A percentile compares a stretch with the other conserved stretches of the same genome.
These are phyloP conservation scores for Panthera uncia DNA, from an alignment of 2,113 vertebrate species.

Conservation along the genomic window DNA sequence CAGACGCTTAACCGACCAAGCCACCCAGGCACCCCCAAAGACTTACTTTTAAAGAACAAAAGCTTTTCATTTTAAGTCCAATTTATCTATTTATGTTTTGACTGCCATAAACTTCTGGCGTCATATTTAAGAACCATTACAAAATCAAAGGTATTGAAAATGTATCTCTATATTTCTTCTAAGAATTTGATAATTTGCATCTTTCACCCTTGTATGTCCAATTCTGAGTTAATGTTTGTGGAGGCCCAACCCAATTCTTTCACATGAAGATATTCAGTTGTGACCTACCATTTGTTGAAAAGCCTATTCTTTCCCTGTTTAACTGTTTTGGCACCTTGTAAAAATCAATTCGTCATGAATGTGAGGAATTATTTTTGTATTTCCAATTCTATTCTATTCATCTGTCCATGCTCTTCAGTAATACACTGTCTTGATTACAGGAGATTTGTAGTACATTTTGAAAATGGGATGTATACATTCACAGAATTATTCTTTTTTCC, in stretches of 20 bases:
- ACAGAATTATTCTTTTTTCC: not conserved
- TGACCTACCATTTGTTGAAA: not conserved
- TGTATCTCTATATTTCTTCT: not conserved
- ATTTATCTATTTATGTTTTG: not conserved
- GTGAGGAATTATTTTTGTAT: not conserved
- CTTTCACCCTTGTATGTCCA: not conserved
- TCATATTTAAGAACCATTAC: not conserved
- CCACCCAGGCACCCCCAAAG: too few species aligned
- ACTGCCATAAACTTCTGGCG: not conserved
- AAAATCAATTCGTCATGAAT: not conserved
- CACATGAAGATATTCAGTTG: not conserved
- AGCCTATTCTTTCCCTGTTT: not conserved
- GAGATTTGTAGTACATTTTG: too few species aligned
- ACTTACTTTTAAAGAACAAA: not conserved
- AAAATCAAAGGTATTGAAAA: not conserved
- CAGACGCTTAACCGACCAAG: too few species aligned
- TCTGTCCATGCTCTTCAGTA: too few species aligned
- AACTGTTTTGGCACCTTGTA: not conserved
- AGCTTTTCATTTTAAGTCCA: not conserved
- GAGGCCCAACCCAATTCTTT: too few species aligned
- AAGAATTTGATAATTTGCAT: not conserved
- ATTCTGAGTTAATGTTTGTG: not conserved
- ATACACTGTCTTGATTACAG: too few species aligned
- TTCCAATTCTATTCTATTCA: not conserved
- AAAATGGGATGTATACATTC: not conserved